Base-by-base conservation (phyloP, 2,888 invertebrate genomes). In the Cheilosia vernalis region DNA sequence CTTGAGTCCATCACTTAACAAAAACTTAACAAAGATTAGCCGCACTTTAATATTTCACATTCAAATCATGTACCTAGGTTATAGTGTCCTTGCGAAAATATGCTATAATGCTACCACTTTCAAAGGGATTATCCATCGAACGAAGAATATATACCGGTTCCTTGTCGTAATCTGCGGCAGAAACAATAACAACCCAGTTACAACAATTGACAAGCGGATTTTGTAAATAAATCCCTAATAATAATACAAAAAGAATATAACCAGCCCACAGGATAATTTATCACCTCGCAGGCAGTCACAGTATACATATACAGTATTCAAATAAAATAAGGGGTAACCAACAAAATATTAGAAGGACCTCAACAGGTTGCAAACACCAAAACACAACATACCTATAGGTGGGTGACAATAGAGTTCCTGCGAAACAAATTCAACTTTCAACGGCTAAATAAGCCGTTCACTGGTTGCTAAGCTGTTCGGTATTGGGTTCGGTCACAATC, bases 361-460 rank as follows among this genome's bases (percentile, higher is more conserved):
- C 44, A 70, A 82, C 77, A 82, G 82, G 82, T 82, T 82, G 70
- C 64, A 77, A 82, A 77, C 53, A 82, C 56, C 64, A 60, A 56
- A 77, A 76, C 69, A 81, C 73, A 27, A 81, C 73, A 27, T 27
- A 27, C 24, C 4, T 24, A 69, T 27, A 37, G 33, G 27, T 58
- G 37, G 47, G 17, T 21, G 64, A 82, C 76, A 82, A 82, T 66
- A 9, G 15, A 40, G 10, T 82, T 82, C 77, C 9, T 10, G 1
- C 69, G 51, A 81, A 76, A 33, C 3, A 17, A 9, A 21, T 53
- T 61, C 30, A 21, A 13, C 30, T 42, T 53, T 61, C 30, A 30
- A 13, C 21, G 15, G 33, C 21, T 10, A 56, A 56, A 69, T 47
- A 56, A 67, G 55, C 69, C 56, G 56, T 69, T 69, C 42, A 69